Percentiles rank a stretch among this genome's conserved stretches.
These are phyloP conservation scores for Neopipo cinnamomea DNA, from an alignment of 2,113 vertebrate species.

Conservation along the genomic window DNA sequence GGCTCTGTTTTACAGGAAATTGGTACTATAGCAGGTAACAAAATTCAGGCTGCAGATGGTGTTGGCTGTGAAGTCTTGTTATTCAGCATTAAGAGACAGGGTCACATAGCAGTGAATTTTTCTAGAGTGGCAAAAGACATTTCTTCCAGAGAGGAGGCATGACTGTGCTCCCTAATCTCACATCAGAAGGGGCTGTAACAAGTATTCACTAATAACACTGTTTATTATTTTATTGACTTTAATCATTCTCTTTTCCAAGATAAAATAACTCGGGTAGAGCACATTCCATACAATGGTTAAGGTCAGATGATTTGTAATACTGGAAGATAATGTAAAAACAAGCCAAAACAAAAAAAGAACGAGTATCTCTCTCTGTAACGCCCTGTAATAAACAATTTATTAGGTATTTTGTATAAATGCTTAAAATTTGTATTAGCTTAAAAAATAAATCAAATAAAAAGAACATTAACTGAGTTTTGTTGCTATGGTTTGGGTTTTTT, in stretches of 20 bases:
- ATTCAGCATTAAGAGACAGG: background rate
- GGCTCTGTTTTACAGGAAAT: conserved; percentile 74
- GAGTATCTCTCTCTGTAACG: background rate
- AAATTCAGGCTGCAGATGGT: background rate
- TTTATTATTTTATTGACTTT: background rate
- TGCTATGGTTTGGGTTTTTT: background rate
- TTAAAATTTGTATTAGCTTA: background rate
- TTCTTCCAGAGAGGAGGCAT: background rate
- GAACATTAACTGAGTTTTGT: background rate
- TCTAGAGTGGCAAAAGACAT: background rate
- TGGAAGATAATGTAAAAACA: background rate
- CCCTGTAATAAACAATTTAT: background rate
- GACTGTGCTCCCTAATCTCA: background rate
- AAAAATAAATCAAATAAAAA: background rate
- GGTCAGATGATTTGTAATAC: background rate
- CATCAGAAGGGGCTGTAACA: background rate
- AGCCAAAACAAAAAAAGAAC: background rate
- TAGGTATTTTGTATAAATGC: background rate
- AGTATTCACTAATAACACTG: background rate
- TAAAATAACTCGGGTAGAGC: background rate
- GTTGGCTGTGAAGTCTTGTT: background rate
- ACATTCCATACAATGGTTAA: background rate
- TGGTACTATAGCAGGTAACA: conserved; percentile 78
- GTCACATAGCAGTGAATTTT: background rate
- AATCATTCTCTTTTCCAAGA: background rate